Evolutionary conservation across 1,140 invertebrate species (phyloP), one percentile per base, ranked within the genome.

Genomic region (Myzus persicae): DNA sequence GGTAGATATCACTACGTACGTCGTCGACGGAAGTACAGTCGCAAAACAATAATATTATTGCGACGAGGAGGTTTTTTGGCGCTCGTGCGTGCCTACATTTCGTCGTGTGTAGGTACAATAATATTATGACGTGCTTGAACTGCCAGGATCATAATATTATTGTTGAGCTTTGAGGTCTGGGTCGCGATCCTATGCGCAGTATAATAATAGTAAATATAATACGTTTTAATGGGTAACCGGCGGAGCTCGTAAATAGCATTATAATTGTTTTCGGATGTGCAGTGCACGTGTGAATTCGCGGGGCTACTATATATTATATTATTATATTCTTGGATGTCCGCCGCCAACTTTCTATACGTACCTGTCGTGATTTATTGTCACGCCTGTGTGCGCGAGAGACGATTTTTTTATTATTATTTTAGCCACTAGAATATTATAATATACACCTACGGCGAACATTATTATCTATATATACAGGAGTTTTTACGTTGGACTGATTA

Each of bases 361-460:
- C 31, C n/a, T 76, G 59, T 76, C 59, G 59, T 76, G 31, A 76
- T 76, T 76, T 76, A 76, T 76, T n/a, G 59, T n/a, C 14, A 36
- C 14, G 31, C 31, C 14, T n/a, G 36, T 51, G 31, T n/a, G 31
- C 1, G 59, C 31, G 59, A 11, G 4, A n/a, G 59, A 67, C n/a
- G 14, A 76, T 76, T 67, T 67, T 67, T n/a, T n/a, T 67, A 76
- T 67, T 67, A 67, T n/a, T 67, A 67, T 67, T 67, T 76, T 76
- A 76, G n/a, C n/a, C 31, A 18, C 59, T 76, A 67, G n/a, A n/a
- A n/a, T n/a, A n/a, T n/a, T n/a, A n/a, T n/a, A n/a, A n/a, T n/a
- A 76, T 22, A 51, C 22, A 76, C 59, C 11, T 76, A 18, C 59
- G 59, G 31, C n/a, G n/a, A n/a, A n/a, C 48, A 51, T 51, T n/a